A percentile compares a stretch with the other conserved stretches of the same genome.
These are phyloP conservation scores for Pteromalus puparum DNA, from an alignment of 1,140 invertebrate species.

Conservation along the genomic window DNA sequence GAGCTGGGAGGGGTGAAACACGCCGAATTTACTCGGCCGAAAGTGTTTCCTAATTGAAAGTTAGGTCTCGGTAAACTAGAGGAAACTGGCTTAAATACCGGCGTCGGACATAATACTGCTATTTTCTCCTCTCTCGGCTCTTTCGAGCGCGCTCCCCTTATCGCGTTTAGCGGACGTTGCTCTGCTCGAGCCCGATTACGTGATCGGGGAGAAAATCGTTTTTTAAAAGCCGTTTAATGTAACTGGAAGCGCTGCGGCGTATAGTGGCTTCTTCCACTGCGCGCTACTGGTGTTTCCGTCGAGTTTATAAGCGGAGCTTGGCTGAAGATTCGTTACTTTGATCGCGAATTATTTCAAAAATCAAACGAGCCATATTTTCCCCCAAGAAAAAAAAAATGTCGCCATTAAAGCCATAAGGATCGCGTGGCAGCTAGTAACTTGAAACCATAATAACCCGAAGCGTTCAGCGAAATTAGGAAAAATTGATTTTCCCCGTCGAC, in stretches of 20 bases:
- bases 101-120: conserved; percentile 9
- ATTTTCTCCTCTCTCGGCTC: neutral
- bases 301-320: neutral
- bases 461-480: conserved; percentile 2
- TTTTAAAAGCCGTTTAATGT: conserved; percentile 27
- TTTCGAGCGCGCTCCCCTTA: neutral
- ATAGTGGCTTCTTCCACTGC: neutral
- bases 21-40: neutral
- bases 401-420: neutral
- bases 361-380: neutral
- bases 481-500: neutral
- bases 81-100: conserved; percentile 21
- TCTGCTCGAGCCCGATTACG: conserved; percentile 28
- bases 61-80: neutral
- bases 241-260: neutral
- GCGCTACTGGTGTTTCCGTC: neutral
- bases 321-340: no score
- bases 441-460: neutral
- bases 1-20: neutral
- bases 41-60: conserved; percentile 32
- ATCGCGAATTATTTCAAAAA: no score
- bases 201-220: conserved; percentile 35
- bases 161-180: conserved; percentile 29
- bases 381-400: no score
- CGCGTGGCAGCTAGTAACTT: no score